Percentiles rank a stretch among this genome's conserved stretches.
phyloP scores from a whole-genome alignment of 2,888 invertebrate species.

The Tinea semifulvella region DNA sequence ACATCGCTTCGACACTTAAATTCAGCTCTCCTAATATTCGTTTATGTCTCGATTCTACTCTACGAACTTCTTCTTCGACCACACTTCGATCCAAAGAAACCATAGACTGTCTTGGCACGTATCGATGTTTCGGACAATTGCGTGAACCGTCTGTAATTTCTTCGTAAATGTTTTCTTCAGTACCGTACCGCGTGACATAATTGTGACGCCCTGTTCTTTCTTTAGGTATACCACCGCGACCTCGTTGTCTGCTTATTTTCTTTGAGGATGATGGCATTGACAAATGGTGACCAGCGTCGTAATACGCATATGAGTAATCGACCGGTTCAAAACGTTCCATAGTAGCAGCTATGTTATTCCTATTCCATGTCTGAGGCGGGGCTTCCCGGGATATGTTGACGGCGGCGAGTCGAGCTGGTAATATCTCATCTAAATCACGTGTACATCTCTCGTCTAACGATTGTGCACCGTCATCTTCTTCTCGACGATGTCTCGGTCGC shows the following conservation, averaged over 20 bases:
- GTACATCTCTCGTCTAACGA: conserved; percentile 58
- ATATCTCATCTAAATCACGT: conserved; percentile 58
- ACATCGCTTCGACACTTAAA: conserved; percentile 88
- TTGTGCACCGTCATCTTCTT: conserved; percentile 56
- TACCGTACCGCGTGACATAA: conserved; percentile 81
- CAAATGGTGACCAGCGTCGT: conserved; percentile 76
- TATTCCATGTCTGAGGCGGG: conserved; percentile 66
- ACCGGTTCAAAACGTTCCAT: conserved; percentile 72
- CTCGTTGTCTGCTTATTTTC: conserved; percentile 52
- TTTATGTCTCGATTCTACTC: conserved; percentile 84
- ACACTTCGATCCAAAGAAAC: conserved; percentile 75
- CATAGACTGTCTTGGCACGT: conserved; percentile 66
- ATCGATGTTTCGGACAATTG: conserved; percentile 59
- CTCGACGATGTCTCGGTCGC: conserved; percentile 45
- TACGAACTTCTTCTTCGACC: conserved; percentile 84
- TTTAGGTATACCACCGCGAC: conserved; percentile 48
- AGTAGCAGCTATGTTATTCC: conserved; percentile 71
- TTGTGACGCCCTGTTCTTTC: conserved; percentile 69
- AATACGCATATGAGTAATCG: conserved; percentile 88
- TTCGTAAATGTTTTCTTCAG: conserved; percentile 86
- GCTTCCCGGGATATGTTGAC: conserved; percentile 51
- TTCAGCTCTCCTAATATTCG: conserved; percentile 86
- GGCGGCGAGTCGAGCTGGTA: conserved; percentile 59
- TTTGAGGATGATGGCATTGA: conserved; percentile 68
- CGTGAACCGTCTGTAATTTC: conserved; percentile 76